phyloP scores from a whole-genome alignment of 2,797 vertebrate genomes.

The Periophthalmus magnuspinnatus region DNA sequence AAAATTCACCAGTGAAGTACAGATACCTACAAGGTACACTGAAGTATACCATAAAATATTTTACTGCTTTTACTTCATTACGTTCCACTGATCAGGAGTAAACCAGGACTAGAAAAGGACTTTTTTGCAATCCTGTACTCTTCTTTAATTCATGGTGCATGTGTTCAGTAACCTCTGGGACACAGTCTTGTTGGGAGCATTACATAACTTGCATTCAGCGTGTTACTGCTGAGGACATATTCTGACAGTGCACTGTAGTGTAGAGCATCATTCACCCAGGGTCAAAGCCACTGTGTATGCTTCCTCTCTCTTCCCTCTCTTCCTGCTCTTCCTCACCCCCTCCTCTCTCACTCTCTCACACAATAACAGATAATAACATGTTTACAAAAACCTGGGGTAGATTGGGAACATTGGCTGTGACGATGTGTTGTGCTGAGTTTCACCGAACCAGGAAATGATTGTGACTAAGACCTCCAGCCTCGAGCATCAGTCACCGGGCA shows the following conservation, averaged over 20 bases:
- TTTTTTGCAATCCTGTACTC: neutral
- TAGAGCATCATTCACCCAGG: slow-evolving; percentile 13
- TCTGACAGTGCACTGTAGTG: neutral
- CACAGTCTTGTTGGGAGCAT: neutral
- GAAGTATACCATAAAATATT: no score
- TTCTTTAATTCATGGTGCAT: neutral
- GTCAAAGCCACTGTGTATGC: neutral
- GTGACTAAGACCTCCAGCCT: slow-evolving; percentile 53
- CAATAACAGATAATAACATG: slow-evolving; percentile 15
- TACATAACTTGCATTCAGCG: slow-evolving; percentile 6
- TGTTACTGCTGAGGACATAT: neutral
- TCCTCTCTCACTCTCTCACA: neutral
- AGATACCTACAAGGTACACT: no score
- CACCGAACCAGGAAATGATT: slow-evolving; percentile 29
- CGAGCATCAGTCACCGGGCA: slow-evolving; percentile 42
- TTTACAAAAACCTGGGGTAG: slow-evolving; percentile 15
- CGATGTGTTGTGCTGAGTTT: slow-evolving; percentile 16
- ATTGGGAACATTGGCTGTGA: slow-evolving; percentile 25
- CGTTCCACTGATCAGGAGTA: no score
- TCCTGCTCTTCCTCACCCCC: neutral
- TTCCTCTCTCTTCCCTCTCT: slow-evolving; percentile 9
- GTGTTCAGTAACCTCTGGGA: neutral
- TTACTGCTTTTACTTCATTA: no score
- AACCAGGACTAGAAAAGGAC: no score
- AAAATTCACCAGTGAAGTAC: no score